Conservation (phyloP, 1,140 invertebrate genomes). For the Drosophila pallidifrons region DNA sequence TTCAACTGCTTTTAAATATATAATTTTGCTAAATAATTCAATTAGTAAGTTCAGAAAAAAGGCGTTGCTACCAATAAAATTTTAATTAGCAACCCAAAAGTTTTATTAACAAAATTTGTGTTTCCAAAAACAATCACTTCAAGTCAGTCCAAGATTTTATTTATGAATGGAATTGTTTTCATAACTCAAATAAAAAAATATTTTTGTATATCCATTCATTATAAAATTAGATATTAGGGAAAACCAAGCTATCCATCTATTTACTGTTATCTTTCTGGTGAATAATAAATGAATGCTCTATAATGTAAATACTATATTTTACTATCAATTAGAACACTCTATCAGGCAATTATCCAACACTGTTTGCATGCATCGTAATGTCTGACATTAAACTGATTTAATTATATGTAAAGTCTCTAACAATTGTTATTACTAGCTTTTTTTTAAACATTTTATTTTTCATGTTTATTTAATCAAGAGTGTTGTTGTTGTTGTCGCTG, state of each 20-base stretch:
- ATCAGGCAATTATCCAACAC: conserved; percentile 2
- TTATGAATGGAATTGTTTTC: conserved; percentile 22
- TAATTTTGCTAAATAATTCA: conserved; percentile 40
- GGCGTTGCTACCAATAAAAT: conserved; percentile 38
- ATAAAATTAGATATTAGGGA: too few relatives aligned
- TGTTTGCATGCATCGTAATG: neutral
- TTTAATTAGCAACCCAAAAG: conserved; percentile 31
- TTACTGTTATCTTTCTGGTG: too few relatives aligned
- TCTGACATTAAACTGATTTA: conserved; percentile 18
- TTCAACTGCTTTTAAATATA: conserved; percentile 33
- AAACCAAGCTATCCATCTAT: too few relatives aligned
- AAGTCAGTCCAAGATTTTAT: neutral
- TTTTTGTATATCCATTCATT: neutral
- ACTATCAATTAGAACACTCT: neutral
- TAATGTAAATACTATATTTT: neutral
- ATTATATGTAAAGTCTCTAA: conserved; percentile 15
- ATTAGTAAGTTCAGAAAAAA: conserved; percentile 37
- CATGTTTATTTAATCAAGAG: neutral
- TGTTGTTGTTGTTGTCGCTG: conserved; percentile 8
- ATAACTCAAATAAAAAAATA: neutral
- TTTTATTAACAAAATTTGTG: neutral
- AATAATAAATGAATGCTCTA: neutral
- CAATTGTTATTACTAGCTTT: conserved; percentile 7
- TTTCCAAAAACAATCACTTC: neutral
- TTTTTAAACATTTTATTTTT: conserved; percentile 1